A percentile compares a stretch with the other conserved stretches of the same genome.
Evolutionary conservation across 2,113 vertebrate species (phyloP).

Genomic region (Grallaria varia): DNA sequence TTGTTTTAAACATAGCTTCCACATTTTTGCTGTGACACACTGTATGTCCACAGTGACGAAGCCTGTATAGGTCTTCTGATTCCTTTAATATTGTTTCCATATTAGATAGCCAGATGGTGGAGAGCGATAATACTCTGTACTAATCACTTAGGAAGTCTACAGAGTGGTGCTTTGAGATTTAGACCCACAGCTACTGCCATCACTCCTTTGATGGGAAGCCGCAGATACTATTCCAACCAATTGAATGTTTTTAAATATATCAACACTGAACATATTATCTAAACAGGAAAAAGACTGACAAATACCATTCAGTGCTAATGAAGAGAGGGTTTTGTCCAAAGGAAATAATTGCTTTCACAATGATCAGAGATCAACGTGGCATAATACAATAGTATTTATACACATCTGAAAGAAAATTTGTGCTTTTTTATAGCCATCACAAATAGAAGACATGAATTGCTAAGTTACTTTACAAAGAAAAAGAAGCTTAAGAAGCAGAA

Average conservation of each 20-base stretch:
- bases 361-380: neutral
- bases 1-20: neutral
- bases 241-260: constrained; percentile 17
- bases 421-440: neutral
- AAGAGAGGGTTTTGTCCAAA: constrained; percentile 12
- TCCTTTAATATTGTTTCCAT: constrained; percentile 66
- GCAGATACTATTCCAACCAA: constrained; percentile 15
- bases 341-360: constrained; percentile 22
- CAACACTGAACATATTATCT: constrained; percentile 31
- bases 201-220: constrained; percentile 17
- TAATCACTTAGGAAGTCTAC: constrained; percentile 76
- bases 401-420: neutral
- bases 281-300: constrained; percentile 52
- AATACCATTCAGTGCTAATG: constrained; percentile 33
- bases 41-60: neutral
- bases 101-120: constrained; percentile 74
- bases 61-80: constrained; percentile 32
- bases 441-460: neutral
- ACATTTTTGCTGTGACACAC: neutral
- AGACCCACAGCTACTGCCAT: constrained; percentile 44
- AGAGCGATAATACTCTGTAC: constrained; percentile 66
- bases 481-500: neutral
- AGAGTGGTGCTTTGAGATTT: constrained; percentile 63
- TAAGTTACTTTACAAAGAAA: neutral
- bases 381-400: neutral